These are phyloP conservation scores for Catharus bicknelli DNA, from an alignment of 2,113 vertebrate genomes.

Conservation along the genomic window DNA sequence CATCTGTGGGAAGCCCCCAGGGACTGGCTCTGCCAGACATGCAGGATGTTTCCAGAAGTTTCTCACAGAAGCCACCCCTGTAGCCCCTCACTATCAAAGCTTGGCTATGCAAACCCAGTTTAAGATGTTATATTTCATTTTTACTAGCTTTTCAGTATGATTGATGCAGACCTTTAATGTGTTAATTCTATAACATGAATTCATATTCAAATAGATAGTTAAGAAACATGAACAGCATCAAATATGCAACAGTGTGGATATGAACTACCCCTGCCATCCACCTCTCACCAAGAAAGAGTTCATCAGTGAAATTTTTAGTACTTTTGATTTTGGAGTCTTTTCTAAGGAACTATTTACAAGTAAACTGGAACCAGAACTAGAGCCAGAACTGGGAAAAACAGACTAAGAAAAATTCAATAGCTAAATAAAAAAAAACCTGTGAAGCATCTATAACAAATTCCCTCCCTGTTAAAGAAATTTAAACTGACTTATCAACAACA, in stretches of 20 bases:
- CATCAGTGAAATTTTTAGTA: not conserved
- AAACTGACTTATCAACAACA: not conserved
- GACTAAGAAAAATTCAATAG: not conserved
- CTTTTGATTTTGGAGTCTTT: not conserved
- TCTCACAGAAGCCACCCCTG: not conserved
- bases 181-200: constrained; percentile 49
- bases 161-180: constrained; percentile 46
- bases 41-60: not conserved
- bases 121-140: constrained; percentile 39
- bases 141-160: constrained; percentile 58
- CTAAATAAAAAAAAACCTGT: not conserved
- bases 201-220: constrained; percentile 49
- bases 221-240: constrained; percentile 38
- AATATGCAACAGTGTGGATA: not conserved
- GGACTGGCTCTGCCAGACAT: not conserved
- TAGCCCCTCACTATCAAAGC: accelerated
- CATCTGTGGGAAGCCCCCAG: not conserved
- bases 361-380: not conserved
- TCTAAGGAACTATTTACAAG: not conserved
- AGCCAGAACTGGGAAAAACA: not conserved
- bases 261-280: not conserved
- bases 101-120: not conserved
- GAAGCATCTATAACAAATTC: not conserved
- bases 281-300: not conserved
- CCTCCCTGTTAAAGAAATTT: not conserved